Evolutionary conservation across 64 coral and sea anemone genomes (phyloP), one percentile per base, ranked within the genome.

Genomic region (Pocillopora damicornis): DNA sequence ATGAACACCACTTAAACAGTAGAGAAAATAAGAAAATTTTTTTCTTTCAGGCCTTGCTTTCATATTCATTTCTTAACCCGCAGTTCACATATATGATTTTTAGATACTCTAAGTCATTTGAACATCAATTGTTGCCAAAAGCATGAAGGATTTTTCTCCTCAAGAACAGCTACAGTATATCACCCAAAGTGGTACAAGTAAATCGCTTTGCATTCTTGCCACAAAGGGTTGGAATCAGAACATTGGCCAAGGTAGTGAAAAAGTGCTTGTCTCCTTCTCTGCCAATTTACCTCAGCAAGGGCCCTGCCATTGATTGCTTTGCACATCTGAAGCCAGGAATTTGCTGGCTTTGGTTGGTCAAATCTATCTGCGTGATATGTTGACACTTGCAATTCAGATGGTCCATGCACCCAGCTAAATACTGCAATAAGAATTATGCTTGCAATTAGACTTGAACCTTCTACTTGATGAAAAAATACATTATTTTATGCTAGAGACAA

Each of bases 321-420:
- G 37, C 86, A 89, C 61, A 87, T 76, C 75, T 93, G 87, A 72
- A 97, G 94, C 91, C 91, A 93, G 13, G 60, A 59, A 73, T 88
- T 74, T 18, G 91, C 76, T 14, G 87, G 79, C 61, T 97, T 76
- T 36, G 78, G 87, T 65, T 96, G 94, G 20, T 96, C 94, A 96
- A 96, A 96, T 57, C 94, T 87, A 22, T 84, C 88, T 64, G 58
- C 82, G 37, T 64, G 74, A 37, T 76, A 84, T 56, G 79, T 84
- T 22, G 94, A 96, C 69, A 96, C 87, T 45, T 90, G 94, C 22
- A 96, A 36, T 15, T 79, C 80, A 37, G 77, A 87, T 83, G 90
- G 80, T 59, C 88, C 88, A 81, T 96, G 94, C 4, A 92, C 91
- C 94, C 94, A 96, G 87, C 91, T 92, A 61, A 96, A 95, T 25